Evolutionary conservation across 2,888 invertebrate species (phyloP).

Genomic region (Melanostoma mellinum): DNA sequence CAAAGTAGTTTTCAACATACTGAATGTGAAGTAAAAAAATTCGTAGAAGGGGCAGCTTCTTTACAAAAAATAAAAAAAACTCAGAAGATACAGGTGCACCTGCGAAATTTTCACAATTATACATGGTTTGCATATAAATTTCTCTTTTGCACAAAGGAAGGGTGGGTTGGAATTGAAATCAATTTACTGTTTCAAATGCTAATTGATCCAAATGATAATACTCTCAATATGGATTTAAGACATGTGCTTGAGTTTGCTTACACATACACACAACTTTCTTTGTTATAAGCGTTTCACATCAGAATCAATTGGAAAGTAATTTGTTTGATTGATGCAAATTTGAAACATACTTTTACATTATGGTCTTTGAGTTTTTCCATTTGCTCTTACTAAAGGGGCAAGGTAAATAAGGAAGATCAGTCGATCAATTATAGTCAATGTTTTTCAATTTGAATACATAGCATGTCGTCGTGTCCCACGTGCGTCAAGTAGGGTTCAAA

Average conservation of each 20-base stretch:
- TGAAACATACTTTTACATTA: background rate
- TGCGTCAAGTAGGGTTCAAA: too few relatives aligned
- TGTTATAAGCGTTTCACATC: conserved; percentile 4
- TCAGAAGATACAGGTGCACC: conserved; percentile 45
- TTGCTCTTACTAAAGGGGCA: too few relatives aligned
- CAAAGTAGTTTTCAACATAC: conserved; percentile 19
- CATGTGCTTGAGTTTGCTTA: conserved; percentile 16
- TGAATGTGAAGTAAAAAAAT: background rate
- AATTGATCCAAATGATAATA: conserved; percentile 35
- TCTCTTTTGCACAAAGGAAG: background rate
- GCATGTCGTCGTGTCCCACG: too few relatives aligned
- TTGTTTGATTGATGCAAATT: conserved; percentile 55
- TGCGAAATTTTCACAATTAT: conserved; percentile 23
- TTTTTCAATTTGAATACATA: too few relatives aligned
- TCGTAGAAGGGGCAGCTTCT: background rate
- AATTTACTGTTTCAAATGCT: conserved; percentile 34
- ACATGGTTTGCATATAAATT: conserved; percentile 50
- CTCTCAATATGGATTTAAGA: conserved; percentile 15
- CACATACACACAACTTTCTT: background rate
- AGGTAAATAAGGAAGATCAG: too few relatives aligned
- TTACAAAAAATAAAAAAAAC: background rate
- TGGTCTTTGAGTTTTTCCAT: conserved; percentile 8
- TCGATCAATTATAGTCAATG: too few relatives aligned
- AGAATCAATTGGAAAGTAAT: conserved; percentile 51
- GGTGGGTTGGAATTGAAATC: conserved; percentile 31